A percentile compares a stretch with the other conserved stretches of the same genome.
phyloP scores from a whole-genome alignment of 2,888 invertebrate genomes.

The Lithodes maja region DNA sequence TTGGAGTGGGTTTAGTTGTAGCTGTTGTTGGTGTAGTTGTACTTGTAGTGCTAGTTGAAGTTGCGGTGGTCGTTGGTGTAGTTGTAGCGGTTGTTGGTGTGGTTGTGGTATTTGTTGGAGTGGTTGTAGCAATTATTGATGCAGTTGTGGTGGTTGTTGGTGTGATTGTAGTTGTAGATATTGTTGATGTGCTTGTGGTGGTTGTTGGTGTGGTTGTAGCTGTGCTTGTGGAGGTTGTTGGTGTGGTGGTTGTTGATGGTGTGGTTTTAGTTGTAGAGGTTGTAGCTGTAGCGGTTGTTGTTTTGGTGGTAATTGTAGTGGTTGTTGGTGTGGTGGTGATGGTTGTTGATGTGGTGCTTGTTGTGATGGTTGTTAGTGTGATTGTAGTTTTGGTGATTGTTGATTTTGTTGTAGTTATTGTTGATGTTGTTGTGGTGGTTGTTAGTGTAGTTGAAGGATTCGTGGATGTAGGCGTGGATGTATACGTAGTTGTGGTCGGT shows the following conservation, averaged over 20 bases:
- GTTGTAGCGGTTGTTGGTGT: neutral
- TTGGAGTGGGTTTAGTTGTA: neutral
- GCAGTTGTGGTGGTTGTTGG: neutral
- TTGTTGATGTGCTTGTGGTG: neutral
- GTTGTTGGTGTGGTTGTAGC: neutral
- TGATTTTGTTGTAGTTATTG: neutral
- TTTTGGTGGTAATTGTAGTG: neutral
- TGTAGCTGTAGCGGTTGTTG: neutral
- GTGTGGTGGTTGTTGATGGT: neutral
- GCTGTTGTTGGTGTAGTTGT: slow-evolving; percentile 9
- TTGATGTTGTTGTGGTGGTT: neutral
- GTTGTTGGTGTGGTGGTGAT: slow-evolving; percentile 11
- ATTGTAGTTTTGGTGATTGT: neutral
- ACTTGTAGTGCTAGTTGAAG: neutral
- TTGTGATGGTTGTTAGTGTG: neutral
- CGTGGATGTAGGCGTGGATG: neutral
- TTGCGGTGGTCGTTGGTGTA: neutral
- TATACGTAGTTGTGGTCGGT: neutral
- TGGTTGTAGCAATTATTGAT: neutral
- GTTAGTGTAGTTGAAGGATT: neutral
- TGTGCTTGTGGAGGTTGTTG: neutral
- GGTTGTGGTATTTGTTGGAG: neutral
- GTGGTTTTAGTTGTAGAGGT: neutral
- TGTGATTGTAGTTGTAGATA: neutral
- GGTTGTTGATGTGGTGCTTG: neutral